Percentiles rank a stretch among this genome's conserved stretches.
Evolutionary conservation across 2,888 invertebrate genomes (phyloP).

Genomic region (Herminia tarsipennalis): DNA sequence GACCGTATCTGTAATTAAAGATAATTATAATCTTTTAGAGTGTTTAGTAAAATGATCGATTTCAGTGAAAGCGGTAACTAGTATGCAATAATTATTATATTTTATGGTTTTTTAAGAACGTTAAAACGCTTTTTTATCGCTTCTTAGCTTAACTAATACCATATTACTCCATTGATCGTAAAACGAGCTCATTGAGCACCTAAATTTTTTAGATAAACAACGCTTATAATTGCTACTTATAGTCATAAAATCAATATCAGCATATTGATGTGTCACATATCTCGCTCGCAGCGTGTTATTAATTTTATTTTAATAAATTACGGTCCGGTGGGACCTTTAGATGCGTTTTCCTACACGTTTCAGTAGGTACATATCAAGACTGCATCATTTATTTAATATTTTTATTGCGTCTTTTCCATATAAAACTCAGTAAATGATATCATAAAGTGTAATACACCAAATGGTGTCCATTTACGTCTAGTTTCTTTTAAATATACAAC

Average conservation of each 20-base stretch:
- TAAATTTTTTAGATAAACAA: constrained; percentile 63
- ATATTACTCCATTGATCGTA: constrained; percentile 56
- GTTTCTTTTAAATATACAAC: too few relatives aligned
- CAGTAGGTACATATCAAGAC: constrained; percentile 11
- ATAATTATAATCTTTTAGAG: constrained; percentile 56
- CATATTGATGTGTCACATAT: constrained; percentile 61
- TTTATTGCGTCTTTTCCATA: constrained; percentile 26
- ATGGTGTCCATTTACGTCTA: too few relatives aligned
- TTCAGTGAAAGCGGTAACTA: constrained; percentile 54
- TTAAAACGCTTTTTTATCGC: constrained; percentile 67
- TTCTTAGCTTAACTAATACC: constrained; percentile 62
- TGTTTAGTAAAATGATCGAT: constrained; percentile 64
- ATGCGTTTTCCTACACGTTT: constrained; percentile 14
- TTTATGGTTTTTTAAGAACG: constrained; percentile 63
- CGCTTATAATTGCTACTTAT: constrained; percentile 58
- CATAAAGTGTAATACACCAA: constrained; percentile 5
- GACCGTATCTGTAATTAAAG: constrained; percentile 56
- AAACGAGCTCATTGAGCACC: constrained; percentile 53
- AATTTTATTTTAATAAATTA: constrained; percentile 52
- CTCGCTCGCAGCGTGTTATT: constrained; percentile 56
- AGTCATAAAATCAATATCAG: constrained; percentile 61
- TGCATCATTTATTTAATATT: constrained; percentile 1
- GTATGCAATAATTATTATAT: constrained; percentile 57
- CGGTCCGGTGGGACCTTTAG: constrained; percentile 14
- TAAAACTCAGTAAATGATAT: constrained; percentile 17